Percentiles rank a stretch among this genome's conserved stretches.
These are phyloP conservation scores for Phrynocephalus vlangalii DNA, from an alignment of 2,797 vertebrate genomes.

Conservation along the genomic window DNA sequence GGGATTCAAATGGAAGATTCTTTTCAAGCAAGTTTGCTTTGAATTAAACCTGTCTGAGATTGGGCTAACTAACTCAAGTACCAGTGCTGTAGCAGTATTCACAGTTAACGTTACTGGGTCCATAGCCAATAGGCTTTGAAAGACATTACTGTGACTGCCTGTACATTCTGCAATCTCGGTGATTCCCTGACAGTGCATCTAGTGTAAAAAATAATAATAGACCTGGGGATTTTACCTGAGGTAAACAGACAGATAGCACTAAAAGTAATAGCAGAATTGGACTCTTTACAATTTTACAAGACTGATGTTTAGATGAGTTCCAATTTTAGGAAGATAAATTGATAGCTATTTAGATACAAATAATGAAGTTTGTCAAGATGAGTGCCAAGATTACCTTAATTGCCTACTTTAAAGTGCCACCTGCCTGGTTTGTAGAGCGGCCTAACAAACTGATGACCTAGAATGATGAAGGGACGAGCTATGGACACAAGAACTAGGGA, in stretches of 20 bases:
- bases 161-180: neutral
- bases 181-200: neutral
- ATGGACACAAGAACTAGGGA: conserved; percentile 12
- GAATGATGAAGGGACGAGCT: neutral
- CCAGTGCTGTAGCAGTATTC: neutral
- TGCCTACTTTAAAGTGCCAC: conserved; percentile 8
- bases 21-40: conserved; percentile 21
- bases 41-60: neutral
- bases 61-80: neutral
- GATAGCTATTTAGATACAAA: neutral
- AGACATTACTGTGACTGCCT: neutral
- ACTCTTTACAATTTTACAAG: neutral
- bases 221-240: neutral
- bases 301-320: conserved; percentile 5
- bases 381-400: conserved; percentile 8
- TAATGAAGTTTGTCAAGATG: neutral
- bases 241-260: neutral
- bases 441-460: neutral
- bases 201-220: neutral
- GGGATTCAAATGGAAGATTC: neutral
- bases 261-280: neutral
- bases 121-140: neutral
- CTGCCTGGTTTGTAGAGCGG: conserved; percentile 34
- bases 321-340: neutral
- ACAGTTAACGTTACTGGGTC: neutral